Percentiles rank a stretch among this genome's conserved stretches.
Conservation (phyloP, 35 echinoderm and acorn worm genomes). For the Apostichopus japonicus region DNA sequence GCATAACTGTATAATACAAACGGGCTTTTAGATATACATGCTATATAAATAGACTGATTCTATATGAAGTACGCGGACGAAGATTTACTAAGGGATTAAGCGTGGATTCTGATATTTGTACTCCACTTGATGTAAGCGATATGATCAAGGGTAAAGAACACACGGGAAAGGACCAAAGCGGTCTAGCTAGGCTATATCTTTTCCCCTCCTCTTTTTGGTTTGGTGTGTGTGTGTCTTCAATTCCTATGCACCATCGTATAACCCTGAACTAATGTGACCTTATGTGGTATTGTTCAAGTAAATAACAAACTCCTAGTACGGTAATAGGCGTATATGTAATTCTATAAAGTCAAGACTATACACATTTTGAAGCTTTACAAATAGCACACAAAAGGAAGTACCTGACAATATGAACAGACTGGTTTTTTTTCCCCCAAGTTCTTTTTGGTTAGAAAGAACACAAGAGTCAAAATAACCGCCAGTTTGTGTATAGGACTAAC, state of each 20-base stretch:
- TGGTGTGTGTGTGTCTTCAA: too few relatives aligned
- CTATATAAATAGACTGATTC: neutral
- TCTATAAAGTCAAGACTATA: neutral
- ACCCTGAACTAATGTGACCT: conserved; percentile 21
- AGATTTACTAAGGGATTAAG: neutral
- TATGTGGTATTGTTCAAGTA: neutral
- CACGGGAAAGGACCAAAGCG: neutral
- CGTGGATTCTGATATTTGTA: neutral
- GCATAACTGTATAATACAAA: neutral
- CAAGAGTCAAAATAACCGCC: too few relatives aligned
- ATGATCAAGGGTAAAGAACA: neutral
- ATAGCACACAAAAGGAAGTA: too few relatives aligned
- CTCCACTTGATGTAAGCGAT: neutral
- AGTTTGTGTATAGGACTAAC: too few relatives aligned
- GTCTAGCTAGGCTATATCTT: neutral
- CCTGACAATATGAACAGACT: too few relatives aligned
- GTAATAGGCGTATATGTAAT: neutral
- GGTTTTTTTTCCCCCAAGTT: too few relatives aligned
- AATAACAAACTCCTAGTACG: neutral
- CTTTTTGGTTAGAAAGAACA: too few relatives aligned
- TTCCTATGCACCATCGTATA: neutral
- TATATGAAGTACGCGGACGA: neutral
- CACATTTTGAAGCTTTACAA: neutral
- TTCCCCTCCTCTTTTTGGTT: too few relatives aligned
- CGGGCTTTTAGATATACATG: neutral